Conservation (phyloP, 2,888 invertebrate species). For the Scaptodrosophila latifasciaeformis region DNA sequence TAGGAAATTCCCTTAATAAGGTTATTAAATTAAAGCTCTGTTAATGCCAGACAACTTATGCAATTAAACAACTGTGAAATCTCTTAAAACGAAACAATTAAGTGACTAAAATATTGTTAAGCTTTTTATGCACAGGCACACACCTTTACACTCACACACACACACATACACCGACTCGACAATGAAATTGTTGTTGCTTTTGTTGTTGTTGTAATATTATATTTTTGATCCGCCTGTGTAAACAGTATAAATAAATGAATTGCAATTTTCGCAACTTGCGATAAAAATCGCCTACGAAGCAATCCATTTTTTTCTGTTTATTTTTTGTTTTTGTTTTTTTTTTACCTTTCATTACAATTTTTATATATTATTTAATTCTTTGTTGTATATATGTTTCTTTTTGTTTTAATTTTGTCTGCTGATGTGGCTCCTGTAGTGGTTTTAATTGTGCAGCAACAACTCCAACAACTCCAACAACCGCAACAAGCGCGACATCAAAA, state of each 20-base stretch:
- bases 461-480: neutral
- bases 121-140: constrained; percentile 8
- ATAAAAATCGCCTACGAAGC: constrained; percentile 16
- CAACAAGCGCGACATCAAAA: neutral
- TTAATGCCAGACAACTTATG: neutral
- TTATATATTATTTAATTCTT: no score
- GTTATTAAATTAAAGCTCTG: no score
- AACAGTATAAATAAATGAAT: constrained; percentile 34
- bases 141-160: neutral
- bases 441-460: neutral
- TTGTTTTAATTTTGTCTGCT: neutral
- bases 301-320: neutral
- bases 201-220: neutral
- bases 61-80: constrained; percentile 2
- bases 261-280: constrained; percentile 16
- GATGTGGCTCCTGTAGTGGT: neutral
- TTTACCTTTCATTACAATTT: no score
- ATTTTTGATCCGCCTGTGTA: constrained; percentile 17
- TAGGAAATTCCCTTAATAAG: no score
- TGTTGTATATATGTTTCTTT: neutral
- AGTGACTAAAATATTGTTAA: constrained; percentile 15
- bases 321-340: no score
- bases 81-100: constrained; percentile 1
- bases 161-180: neutral
- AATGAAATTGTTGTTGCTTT: neutral